These are phyloP conservation scores for Xestia ashworthii DNA, from an alignment of 2,888 invertebrate genomes.

Conservation along the genomic window DNA sequence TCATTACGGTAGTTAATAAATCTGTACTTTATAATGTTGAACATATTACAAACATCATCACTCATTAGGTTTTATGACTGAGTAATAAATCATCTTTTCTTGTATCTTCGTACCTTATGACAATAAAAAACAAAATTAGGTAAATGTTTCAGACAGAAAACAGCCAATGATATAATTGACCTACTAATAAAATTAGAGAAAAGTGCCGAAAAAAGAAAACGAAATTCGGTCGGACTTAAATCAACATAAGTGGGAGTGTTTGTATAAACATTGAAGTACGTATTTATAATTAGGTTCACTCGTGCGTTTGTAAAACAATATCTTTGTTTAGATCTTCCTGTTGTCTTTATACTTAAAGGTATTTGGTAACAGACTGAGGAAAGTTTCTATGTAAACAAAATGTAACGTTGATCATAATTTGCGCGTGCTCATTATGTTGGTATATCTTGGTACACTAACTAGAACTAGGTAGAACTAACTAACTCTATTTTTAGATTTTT, in stretches of 20 bases:
- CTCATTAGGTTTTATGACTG: conserved; percentile 10
- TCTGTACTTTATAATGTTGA: conserved; percentile 31
- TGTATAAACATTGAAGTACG: not conserved
- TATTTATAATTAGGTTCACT: conserved; percentile 11
- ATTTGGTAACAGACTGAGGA: not conserved
- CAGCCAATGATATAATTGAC: conserved; percentile 3
- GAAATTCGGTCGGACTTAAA: not conserved
- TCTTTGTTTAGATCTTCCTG: conserved; percentile 31
- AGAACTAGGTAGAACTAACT: no score
- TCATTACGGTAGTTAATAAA: conserved; percentile 32
- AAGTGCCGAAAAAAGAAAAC: not conserved
- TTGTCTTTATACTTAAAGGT: not conserved
- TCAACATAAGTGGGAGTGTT: conserved; percentile 23
- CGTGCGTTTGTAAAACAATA: not conserved
- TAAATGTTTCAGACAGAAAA: conserved; percentile 5
- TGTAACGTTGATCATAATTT: not conserved
- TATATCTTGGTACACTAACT: not conserved
- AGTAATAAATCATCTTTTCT: conserved; percentile 38
- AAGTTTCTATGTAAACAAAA: not conserved
- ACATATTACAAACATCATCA: conserved; percentile 23
- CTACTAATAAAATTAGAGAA: not conserved
- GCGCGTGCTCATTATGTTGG: not conserved
- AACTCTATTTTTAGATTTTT: no score
- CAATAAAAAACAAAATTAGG: not conserved
- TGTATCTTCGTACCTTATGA: not conserved